Evolutionary conservation across 1,140 invertebrate genomes (phyloP), one percentile per base, ranked within the genome.

Genomic region (Hypothenemus hampei): DNA sequence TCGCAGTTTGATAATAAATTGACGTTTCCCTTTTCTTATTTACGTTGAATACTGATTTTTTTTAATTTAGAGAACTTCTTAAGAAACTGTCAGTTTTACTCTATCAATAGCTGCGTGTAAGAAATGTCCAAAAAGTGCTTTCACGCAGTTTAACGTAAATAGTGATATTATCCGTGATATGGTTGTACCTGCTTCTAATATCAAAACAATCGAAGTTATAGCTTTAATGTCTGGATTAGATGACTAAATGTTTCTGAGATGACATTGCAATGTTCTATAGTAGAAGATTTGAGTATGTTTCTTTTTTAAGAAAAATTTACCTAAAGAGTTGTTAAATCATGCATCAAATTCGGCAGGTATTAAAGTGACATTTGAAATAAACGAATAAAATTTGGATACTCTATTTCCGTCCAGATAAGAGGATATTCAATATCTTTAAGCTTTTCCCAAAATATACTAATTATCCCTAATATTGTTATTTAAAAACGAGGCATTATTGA

Each of bases 331-430:
- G 1, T 88, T 89, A 36, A 84, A 75, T 37, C 89, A 91, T 16
- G 93, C 93, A 78, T 98, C 94, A 72, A 97, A 98, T 1, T 94
- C 94, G 46, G 93, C 91, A 0, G 93, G 95, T 1, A 98, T 81
- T 2, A 98, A 69, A 10, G 98, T 85, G 45, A 98, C 74, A 60
- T 98, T 85, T 0, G 94, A 94, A 68, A 84, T 81, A 72, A 84
- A 97, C 71, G 93, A 83, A 70, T 94, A 93, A 1, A 89, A 48
- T 97, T 83, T 0, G 95, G 95, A 65, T 98, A 78, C 19, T 98
- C 77, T 8, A 98, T 75, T 66, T 92, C 85, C 37, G 85, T 82
- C 68, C 97, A 95, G 13, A 91, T 91, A 36, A 87, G 76, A 7
- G 93, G 74, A 64, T 98, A 98, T 62, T 98, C 94, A 31, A 81